Base-by-base conservation (phyloP, 2,888 invertebrate species). In the Agrochola macilenta region DNA sequence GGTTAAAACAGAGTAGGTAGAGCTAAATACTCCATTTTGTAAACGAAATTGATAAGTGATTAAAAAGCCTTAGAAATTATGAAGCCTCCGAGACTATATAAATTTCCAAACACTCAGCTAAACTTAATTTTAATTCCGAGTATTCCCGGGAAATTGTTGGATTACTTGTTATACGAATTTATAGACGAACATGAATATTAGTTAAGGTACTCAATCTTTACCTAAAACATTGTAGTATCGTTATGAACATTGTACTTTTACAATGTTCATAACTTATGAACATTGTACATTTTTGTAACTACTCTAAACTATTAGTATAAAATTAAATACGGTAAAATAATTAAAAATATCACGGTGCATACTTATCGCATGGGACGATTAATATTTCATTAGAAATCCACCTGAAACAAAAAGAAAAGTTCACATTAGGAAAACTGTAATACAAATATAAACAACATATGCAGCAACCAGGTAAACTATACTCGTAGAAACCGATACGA, bases 381-480 rank as follows among this genome's bases (percentile, higher is more conserved):
- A 90, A 86, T 89, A 93, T 89, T 90, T 91, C 89, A 90, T 93
- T 91, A 86, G 92, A 88, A 93, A 94, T 94, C 93, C 95, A 95
- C 95, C 95, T 95, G 95, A 85, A 95, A 95, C 95, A 95, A 95
- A n/a, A 91, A 74, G 78, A 90, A 89, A 90, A 79, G 74, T 46
- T 35, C 1, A 74, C 9, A 71, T 87, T 82, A 86, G 61, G n/a
- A 39, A 54, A 26, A 49, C 0, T 5, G 5, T 5, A 52, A 26
- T 7, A 54, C 26, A 12, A 39, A 69, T 2, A 5, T 52, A 49
- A 49, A n/a, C n/a, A n/a, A n/a, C n/a, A n/a, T n/a, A 7, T 5
- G 20, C 7, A 52, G 52, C 7, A 8, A 20, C 52, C 14, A 49
- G 49, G 46, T 46, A 46, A 12, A 12, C 46, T 12, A 49, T 49